Conservation (phyloP, 35 echinoderm and acorn worm species). For the Lytechinus pictus region DNA sequence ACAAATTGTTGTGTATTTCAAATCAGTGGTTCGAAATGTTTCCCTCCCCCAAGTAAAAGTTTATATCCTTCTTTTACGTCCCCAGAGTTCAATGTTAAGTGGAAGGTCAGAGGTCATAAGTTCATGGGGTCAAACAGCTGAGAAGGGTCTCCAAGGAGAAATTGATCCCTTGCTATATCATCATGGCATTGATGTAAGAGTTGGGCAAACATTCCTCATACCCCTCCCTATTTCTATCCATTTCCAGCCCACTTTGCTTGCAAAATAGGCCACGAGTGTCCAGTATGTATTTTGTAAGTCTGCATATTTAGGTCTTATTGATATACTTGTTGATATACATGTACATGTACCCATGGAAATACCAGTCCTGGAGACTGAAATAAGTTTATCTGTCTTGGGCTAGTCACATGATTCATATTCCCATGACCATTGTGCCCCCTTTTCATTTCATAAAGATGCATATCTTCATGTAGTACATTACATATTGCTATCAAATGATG, state of each 20-base stretch:
- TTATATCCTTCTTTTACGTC: background rate
- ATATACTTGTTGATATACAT: background rate
- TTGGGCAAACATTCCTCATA: background rate
- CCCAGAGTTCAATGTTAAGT: slow-evolving; percentile 21
- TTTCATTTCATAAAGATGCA: background rate
- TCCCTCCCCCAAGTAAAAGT: background rate
- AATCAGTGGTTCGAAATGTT: background rate
- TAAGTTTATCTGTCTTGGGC: background rate
- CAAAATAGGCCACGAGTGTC: background rate
- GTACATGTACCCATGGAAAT: too few species aligned
- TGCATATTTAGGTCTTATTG: background rate
- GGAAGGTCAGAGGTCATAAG: slow-evolving; percentile 8
- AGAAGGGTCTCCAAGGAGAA: slow-evolving; percentile 22
- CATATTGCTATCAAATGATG: too few species aligned
- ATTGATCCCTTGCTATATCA: slow-evolving; percentile 28
- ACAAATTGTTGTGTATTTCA: background rate
- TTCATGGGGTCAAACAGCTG: slow-evolving; percentile 21
- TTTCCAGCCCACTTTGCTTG: too few species aligned
- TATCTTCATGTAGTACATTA: background rate
- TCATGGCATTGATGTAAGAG: background rate
- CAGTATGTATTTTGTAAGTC: background rate
- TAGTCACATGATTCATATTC: background rate
- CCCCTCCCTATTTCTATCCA: background rate
- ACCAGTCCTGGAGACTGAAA: too few species aligned
- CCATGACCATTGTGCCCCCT: background rate